A percentile compares a stretch with the other conserved stretches of the same genome.
Conservation (phyloP, 2,888 invertebrate species). For the Pristionchus maxplancki region DNA sequence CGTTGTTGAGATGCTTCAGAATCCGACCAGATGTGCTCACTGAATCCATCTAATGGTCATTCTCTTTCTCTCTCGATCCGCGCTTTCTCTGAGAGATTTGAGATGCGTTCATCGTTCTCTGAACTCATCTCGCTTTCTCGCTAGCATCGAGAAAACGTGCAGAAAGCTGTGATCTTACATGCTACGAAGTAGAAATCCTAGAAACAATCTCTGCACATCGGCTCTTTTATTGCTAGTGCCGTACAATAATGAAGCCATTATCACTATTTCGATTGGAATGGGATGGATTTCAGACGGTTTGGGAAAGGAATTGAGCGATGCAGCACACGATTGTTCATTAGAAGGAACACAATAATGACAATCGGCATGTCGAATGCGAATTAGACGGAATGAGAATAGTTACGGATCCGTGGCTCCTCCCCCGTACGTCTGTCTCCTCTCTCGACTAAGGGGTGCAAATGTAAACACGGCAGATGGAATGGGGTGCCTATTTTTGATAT, state of each 20-base stretch:
- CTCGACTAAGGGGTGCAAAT: neutral
- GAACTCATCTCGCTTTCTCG: neutral
- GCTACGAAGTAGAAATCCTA: neutral
- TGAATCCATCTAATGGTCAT: neutral
- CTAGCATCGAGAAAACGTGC: neutral
- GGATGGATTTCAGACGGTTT: too few relatives aligned
- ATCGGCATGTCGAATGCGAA: neutral
- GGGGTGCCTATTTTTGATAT: neutral
- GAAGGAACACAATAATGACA: too few relatives aligned
- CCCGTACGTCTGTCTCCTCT: neutral
- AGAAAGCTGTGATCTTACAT: neutral
- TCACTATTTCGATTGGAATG: too few relatives aligned
- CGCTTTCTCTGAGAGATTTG: neutral
- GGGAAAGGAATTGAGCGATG: too few relatives aligned
- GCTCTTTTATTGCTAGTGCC: too few relatives aligned
- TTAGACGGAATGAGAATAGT: neutral
- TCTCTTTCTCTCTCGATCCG: neutral
- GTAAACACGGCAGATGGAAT: slow-evolving; percentile 4
- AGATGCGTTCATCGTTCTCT: neutral
- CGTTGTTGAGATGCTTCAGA: neutral
- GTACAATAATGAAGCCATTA: too few relatives aligned
- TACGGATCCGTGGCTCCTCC: neutral
- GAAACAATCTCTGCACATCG: neutral
- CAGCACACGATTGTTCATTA: too few relatives aligned
- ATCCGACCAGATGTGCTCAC: neutral